These are phyloP conservation scores for Rhyacophila brunnea DNA, from an alignment of 1,140 invertebrate genomes.

Conservation along the genomic window DNA sequence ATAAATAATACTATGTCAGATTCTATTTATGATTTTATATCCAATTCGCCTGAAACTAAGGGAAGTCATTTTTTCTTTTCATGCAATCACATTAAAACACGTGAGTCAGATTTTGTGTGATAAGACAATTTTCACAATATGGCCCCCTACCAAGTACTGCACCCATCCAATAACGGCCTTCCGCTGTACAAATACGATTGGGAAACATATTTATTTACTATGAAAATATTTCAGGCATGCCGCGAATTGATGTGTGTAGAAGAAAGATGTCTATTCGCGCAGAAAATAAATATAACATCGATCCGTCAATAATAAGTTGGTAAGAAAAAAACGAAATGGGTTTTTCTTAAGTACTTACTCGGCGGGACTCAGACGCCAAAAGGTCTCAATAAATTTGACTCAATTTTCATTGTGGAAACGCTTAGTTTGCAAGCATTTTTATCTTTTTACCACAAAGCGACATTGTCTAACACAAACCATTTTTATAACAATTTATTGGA, in stretches of 20 bases:
- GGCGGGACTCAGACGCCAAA: neutral
- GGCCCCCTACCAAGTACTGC: neutral
- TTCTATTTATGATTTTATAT: too few species aligned
- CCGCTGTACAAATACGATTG: conserved; percentile 6
- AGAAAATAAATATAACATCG: neutral
- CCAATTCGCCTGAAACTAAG: too few species aligned
- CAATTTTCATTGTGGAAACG: neutral
- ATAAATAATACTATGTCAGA: too few species aligned
- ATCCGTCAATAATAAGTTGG: neutral
- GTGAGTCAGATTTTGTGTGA: neutral
- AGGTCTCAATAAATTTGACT: neutral
- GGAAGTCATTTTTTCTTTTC: too few species aligned
- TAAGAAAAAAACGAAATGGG: neutral
- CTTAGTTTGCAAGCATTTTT: too few species aligned
- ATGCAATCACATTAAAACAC: neutral
- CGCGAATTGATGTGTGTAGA: neutral
- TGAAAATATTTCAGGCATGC: conserved; percentile 25
- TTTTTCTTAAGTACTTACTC: neutral
- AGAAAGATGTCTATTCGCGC: neutral
- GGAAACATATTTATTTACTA: conserved; percentile 19
- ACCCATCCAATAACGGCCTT: conserved; percentile 14
- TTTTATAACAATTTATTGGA: neutral
- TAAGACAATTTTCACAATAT: neutral
- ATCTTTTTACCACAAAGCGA: too few species aligned
- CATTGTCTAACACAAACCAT: neutral